phyloP scores from a whole-genome alignment of 2,113 vertebrate genomes.

The Alouatta palliata region DNA sequence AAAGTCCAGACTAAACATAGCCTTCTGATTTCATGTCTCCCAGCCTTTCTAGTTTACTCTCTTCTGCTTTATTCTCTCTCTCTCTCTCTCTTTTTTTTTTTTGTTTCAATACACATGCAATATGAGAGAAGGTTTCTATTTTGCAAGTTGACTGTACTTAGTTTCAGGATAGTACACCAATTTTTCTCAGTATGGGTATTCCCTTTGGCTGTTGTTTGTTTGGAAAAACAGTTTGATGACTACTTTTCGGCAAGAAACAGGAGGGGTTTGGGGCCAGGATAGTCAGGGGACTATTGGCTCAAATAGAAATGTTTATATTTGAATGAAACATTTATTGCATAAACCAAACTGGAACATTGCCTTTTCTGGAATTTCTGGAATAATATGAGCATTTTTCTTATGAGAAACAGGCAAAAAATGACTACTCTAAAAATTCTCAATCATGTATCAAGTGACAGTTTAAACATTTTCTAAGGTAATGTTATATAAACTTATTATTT shows the following conservation, averaged over 20 bases:
- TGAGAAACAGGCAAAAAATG: background rate
- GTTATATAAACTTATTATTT: background rate
- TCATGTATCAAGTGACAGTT: background rate
- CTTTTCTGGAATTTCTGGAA: background rate
- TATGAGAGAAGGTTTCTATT: background rate
- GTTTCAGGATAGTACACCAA: background rate
- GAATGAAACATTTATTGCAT: background rate
- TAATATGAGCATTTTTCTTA: background rate
- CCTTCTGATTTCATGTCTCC: background rate
- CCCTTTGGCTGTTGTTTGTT: background rate
- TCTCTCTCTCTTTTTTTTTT: background rate
- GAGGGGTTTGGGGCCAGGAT: accelerated
- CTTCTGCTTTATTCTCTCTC: background rate
- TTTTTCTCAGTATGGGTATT: background rate
- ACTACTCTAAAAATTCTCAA: background rate
- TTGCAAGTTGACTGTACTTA: background rate
- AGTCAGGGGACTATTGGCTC: background rate
- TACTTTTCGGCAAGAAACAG: background rate
- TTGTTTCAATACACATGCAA: background rate
- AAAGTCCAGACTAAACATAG: background rate
- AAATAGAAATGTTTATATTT: background rate
- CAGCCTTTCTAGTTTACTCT: background rate
- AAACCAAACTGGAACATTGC: background rate
- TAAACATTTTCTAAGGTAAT: background rate
- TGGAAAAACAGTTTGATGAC: background rate